phyloP scores from a whole-genome alignment of 92 coral and sea anemone genomes.

The Porites evermanni region DNA sequence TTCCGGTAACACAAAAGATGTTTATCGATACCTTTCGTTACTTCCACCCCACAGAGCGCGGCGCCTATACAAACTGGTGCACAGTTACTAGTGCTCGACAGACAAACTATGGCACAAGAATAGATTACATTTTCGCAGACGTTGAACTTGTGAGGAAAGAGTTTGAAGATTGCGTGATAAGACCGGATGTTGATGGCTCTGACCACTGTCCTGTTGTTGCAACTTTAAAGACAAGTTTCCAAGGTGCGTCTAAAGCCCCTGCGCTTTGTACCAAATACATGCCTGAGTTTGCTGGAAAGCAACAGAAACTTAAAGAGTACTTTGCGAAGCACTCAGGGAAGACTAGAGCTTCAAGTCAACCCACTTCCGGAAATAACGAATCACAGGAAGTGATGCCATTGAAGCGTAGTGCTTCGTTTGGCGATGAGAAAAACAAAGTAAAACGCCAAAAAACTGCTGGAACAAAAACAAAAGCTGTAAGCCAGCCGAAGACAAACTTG shows the following conservation, averaged over 20 bases:
- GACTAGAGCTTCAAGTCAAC: conserved; percentile 2
- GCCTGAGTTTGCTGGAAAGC: conserved; percentile 97
- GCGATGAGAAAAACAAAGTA: conserved; percentile 19
- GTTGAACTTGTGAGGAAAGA: conserved; percentile 59
- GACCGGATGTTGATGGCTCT: conserved; percentile 93
- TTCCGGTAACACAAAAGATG: conserved; percentile 19
- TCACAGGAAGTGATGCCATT: background rate
- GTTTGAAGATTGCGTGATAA: conserved; percentile 78
- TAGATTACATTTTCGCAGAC: conserved; percentile 93
- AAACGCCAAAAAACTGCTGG: conserved; percentile 38
- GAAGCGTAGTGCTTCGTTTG: conserved; percentile 36
- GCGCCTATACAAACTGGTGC: conserved; percentile 96
- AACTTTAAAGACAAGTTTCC: conserved; percentile 60
- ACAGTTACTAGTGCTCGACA: conserved; percentile 94
- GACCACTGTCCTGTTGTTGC: conserved; percentile 99
- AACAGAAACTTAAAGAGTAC: conserved; percentile 85
- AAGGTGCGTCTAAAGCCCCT: conserved; percentile 77
- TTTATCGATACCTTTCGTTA: conserved; percentile 86
- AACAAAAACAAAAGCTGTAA: conserved; percentile 10
- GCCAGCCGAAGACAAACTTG: conserved; percentile 24
- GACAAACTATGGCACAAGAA: conserved; percentile 95
- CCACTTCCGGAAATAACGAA: background rate
- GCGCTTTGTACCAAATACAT: conserved; percentile 83
- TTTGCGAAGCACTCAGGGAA: conserved; percentile 61
- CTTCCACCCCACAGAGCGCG: conserved; percentile 79